Base-by-base conservation (phyloP, 2,797 vertebrate genomes). In the Sitta carolinensis region DNA sequence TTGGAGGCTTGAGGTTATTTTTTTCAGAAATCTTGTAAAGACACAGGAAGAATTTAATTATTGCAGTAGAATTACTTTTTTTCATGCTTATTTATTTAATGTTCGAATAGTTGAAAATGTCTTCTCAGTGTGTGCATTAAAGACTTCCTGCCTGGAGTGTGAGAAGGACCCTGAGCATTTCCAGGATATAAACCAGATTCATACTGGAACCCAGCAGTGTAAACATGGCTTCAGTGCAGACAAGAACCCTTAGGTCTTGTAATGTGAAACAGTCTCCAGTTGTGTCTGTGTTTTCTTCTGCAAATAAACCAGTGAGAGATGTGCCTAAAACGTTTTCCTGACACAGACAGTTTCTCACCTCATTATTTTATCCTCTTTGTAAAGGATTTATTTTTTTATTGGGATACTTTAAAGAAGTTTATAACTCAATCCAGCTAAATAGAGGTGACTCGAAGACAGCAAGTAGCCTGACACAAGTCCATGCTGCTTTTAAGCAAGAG, bases 111-210 rank as follows among this genome's bases (percentile, higher is more conserved):
- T 58, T 95, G 92, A 94, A 96, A 95, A 92, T 36, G 57, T 93
- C 94, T 94, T 82, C 93, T 93, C 89, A 77, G 9, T 47, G 57
- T 54, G 82, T 85, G 48, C 93, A 88, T 95, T 94, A 91, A 87
- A 90, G 63, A 77, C 84, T 97, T 98, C 97, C 97, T 97, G 96
- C 81, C 96, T 91, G 54, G 59, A 59, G 63, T 81, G 84, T 84
- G 95, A 87, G 92, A 87, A 96, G 95, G 91, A 87, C 82, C 86
- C 32, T 1, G 91, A 95, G 96, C 90, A 67, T 89, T 90, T 9
- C 3, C 89, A 93, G 94, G 97, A 96, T 90, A 91, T 94, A 96
- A 96, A 97, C 89, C 97, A 97, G 97, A 93, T 96, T 95, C 87
- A 57, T 76, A 75, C 83, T 96, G 93, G 96, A 94, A 90, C 89